Conservation (phyloP, 2,888 invertebrate genomes). For the Agonopterix arenella region DNA sequence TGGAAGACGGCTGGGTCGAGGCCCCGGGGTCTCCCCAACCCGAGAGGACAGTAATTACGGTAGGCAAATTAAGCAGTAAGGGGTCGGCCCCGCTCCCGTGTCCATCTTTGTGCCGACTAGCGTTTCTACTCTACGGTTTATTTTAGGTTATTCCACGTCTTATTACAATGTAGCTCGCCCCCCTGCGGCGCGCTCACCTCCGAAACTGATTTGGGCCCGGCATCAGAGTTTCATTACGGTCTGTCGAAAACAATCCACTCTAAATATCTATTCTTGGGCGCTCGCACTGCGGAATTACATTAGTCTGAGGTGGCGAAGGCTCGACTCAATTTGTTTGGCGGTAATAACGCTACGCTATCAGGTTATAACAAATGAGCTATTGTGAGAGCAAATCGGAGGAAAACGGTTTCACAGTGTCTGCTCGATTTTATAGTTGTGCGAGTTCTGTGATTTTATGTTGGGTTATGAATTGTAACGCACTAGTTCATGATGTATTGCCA, state of each 20-base stretch:
- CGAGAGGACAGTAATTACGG: slow-evolving; percentile 78
- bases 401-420: slow-evolving; percentile 65
- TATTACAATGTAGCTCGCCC: slow-evolving; percentile 73
- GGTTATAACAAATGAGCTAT: slow-evolving; percentile 76
- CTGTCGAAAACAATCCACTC: slow-evolving; percentile 78
- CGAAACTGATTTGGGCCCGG: slow-evolving; percentile 71
- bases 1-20: slow-evolving; percentile 69
- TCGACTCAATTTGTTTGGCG: slow-evolving; percentile 76
- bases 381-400: slow-evolving; percentile 67
- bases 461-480: slow-evolving; percentile 14
- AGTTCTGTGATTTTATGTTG: slow-evolving; percentile 19
- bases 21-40: slow-evolving; percentile 67
- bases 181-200: slow-evolving; percentile 74
- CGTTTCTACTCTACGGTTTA: slow-evolving; percentile 55
- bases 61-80: slow-evolving; percentile 78
- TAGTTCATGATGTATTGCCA: not conserved
- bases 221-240: slow-evolving; percentile 77
- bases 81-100: slow-evolving; percentile 50
- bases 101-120: slow-evolving; percentile 60
- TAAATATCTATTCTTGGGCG: slow-evolving; percentile 77
- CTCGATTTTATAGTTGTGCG: slow-evolving; percentile 49
- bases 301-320: slow-evolving; percentile 77
- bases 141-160: slow-evolving; percentile 74
- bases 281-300: slow-evolving; percentile 73
- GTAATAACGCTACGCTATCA: slow-evolving; percentile 74